Conservation (phyloP, 2,113 vertebrate species). For the Gymnarchus niloticus region DNA sequence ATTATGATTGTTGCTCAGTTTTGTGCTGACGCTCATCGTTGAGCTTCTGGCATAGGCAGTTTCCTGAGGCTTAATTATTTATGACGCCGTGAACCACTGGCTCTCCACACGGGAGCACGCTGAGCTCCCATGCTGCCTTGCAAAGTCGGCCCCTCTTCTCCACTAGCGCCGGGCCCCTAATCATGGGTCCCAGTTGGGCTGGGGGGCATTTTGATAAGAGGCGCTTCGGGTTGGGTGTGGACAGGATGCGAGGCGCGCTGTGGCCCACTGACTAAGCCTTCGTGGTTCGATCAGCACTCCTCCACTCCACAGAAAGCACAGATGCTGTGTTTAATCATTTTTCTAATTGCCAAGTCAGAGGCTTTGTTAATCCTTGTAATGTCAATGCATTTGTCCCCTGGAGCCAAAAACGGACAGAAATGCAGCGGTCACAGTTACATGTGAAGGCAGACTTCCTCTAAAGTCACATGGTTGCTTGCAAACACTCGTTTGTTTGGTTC, state of each 20-base stretch:
- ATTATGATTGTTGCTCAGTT: not conserved
- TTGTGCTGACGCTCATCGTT: not conserved
- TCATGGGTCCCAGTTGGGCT: conserved; percentile 55
- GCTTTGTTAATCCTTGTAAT: not conserved
- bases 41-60: not conserved
- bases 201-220: conserved; percentile 55
- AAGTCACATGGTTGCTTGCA: not conserved
- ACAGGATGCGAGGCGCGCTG: conserved; percentile 4
- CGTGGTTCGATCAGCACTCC: no score
- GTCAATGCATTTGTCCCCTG: no score
- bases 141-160: not conserved
- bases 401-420: not conserved
- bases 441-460: not conserved
- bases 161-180: conserved; percentile 43
- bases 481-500: no score
- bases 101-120: not conserved
- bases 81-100: not conserved
- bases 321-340: not conserved
- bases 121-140: no score
- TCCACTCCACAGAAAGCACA: no score
- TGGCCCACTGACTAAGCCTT: no score
- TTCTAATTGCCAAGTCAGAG: not conserved
- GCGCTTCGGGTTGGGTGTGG: conserved; percentile 49
- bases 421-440: not conserved
- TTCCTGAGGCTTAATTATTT: not conserved